phyloP scores from a whole-genome alignment of 2,797 vertebrate genomes.

The Takifugu ocellatus region DNA sequence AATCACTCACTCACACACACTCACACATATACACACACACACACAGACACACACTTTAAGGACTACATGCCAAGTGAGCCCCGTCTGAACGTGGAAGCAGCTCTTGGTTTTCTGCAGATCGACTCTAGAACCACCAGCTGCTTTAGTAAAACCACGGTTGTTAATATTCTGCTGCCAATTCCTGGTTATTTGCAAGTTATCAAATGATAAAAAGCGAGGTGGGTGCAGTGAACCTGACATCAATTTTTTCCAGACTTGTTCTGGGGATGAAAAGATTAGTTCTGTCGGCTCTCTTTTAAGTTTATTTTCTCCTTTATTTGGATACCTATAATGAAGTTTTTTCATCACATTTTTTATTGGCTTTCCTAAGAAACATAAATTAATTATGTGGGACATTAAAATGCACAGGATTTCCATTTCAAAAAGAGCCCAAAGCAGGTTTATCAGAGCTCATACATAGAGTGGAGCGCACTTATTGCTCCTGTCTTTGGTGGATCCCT shows the following conservation, averaged over 20 bases:
- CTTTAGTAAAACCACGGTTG: not conserved
- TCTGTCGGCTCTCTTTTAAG: too few species aligned
- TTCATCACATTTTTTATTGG: not conserved
- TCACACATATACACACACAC: not conserved
- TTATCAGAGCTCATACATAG: slow-evolving; percentile 21
- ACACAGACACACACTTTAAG: not conserved
- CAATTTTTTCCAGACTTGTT: not conserved
- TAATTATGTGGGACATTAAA: not conserved
- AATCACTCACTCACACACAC: not conserved
- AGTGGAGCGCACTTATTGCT: slow-evolving; percentile 12
- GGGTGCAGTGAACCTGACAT: not conserved
- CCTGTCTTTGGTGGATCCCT: slow-evolving; percentile 20
- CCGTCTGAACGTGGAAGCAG: not conserved
- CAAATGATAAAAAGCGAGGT: not conserved
- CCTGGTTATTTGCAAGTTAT: not conserved
- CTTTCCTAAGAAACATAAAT: not conserved
- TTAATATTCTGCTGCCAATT: not conserved
- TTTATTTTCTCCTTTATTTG: too few species aligned
- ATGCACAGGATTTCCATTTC: slow-evolving; percentile 1
- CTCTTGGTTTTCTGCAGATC: too few species aligned
- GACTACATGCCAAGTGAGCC: not conserved
- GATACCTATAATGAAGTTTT: not conserved
- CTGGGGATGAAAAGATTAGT: not conserved
- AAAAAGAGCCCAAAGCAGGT: slow-evolving; percentile 5
- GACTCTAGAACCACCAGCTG: too few species aligned